A percentile compares a stretch with the other conserved stretches of the same genome.
Conservation (phyloP, 1,140 invertebrate genomes). For the Polypedilum vanderplanki region DNA sequence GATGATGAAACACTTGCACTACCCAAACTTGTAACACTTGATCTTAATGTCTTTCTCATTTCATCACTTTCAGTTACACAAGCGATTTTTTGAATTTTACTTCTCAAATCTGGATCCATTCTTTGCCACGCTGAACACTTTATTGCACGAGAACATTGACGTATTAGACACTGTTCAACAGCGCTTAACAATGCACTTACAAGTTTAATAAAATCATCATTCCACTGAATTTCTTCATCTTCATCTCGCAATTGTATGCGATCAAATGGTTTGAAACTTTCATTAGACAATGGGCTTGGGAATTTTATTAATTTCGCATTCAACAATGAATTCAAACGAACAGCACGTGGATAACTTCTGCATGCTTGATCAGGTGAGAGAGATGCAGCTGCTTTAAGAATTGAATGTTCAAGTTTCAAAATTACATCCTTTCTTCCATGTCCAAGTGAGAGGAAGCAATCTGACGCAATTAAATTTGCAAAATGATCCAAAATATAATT, state of each 20-base stretch:
- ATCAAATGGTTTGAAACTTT: slow-evolving; percentile 38
- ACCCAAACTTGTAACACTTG: neutral
- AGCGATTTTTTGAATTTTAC: slow-evolving; percentile 53
- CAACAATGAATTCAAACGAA: slow-evolving; percentile 40
- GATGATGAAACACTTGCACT: slow-evolving; percentile 33
- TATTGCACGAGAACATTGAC: slow-evolving; percentile 54
- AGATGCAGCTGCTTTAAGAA: slow-evolving; percentile 55
- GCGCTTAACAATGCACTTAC: slow-evolving; percentile 45
- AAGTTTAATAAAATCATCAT: slow-evolving; percentile 42
- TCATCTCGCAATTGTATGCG: slow-evolving; percentile 34
- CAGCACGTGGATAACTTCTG: slow-evolving; percentile 52
- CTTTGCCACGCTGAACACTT: slow-evolving; percentile 56
- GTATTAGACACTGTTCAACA: slow-evolving; percentile 55
- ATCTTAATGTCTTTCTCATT: slow-evolving; percentile 34
- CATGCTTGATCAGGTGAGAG: slow-evolving; percentile 65
- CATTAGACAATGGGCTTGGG: slow-evolving; percentile 35
- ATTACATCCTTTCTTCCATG: slow-evolving; percentile 60
- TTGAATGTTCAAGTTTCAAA: slow-evolving; percentile 56
- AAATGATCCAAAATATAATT: slow-evolving; percentile 60
- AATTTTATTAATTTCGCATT: slow-evolving; percentile 42
- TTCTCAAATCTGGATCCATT: slow-evolving; percentile 54
- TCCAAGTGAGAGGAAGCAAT: slow-evolving; percentile 57
- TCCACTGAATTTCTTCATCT: slow-evolving; percentile 44
- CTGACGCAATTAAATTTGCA: slow-evolving; percentile 53
- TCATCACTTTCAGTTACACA: slow-evolving; percentile 45